Evolutionary conservation across 2,113 vertebrate species (phyloP).

Genomic region (Lonchura striata): DNA sequence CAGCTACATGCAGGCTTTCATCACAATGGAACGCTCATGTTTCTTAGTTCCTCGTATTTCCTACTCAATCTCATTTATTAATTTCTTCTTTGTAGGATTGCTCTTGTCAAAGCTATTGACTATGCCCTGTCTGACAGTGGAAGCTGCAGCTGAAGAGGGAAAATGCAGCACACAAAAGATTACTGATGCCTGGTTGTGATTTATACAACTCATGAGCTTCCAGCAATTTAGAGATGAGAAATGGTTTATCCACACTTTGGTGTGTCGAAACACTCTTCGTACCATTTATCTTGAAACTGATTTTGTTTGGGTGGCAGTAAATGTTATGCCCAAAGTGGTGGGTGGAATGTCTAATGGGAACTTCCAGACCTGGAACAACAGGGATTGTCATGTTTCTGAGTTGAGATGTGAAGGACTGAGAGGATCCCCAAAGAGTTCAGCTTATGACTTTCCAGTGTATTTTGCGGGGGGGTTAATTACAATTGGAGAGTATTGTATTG

Average conservation of each 20-base stretch:
- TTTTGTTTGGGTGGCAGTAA: conserved; percentile 23
- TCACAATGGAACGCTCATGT: neutral
- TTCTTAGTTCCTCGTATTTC: neutral
- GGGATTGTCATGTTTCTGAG: neutral
- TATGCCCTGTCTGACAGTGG: neutral
- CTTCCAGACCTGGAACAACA: neutral
- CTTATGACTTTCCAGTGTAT: neutral
- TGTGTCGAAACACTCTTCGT: conserved; percentile 27
- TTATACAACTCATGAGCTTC: conserved; percentile 18
- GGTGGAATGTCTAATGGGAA: conserved; percentile 12
- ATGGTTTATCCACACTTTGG: conserved; percentile 46
- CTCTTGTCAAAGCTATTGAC: neutral
- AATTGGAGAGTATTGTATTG: neutral
- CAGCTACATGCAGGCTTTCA: neutral
- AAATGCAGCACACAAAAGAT: conserved; percentile 11
- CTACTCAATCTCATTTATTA: neutral
- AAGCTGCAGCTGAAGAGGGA: neutral
- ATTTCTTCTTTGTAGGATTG: neutral
- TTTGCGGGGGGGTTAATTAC: neutral
- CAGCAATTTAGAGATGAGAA: conserved; percentile 50
- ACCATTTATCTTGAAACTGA: conserved; percentile 16
- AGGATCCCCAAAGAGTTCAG: neutral
- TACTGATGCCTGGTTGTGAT: conserved; percentile 11
- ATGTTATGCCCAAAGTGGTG: neutral
- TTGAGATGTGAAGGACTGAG: neutral